A percentile compares a stretch with the other conserved stretches of the same genome.
phyloP scores from a whole-genome alignment of 2,797 vertebrate species.

The Lacerta agilis region DNA sequence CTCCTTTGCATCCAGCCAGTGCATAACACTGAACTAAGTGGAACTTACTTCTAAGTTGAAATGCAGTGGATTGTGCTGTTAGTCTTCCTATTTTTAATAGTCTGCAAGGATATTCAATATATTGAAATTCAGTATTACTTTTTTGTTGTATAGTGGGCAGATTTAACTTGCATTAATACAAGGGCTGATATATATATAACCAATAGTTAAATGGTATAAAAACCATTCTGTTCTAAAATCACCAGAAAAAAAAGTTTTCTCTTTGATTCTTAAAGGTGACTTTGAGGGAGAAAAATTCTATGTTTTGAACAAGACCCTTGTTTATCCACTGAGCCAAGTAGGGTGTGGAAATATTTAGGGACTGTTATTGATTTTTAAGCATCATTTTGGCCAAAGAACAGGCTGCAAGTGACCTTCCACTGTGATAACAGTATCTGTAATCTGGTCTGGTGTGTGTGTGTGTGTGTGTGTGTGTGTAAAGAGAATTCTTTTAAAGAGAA shows the following conservation, averaged over 20 bases:
- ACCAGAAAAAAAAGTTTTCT: constrained; percentile 46
- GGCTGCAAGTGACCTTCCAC: constrained; percentile 76
- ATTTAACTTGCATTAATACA: constrained; percentile 32
- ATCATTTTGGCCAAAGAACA: constrained; percentile 76
- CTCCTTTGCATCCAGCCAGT: too few relatives aligned
- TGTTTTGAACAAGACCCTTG: constrained; percentile 51
- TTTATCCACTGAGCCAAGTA: constrained; percentile 68
- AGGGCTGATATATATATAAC: constrained; percentile 22
- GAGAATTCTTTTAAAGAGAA: constrained; percentile 58
- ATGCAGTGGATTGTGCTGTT: too few relatives aligned
- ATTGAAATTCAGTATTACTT: not conserved
- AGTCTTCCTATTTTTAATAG: too few relatives aligned
- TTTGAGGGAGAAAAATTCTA: constrained; percentile 71
- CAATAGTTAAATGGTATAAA: constrained; percentile 26
- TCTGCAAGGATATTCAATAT: too few relatives aligned
- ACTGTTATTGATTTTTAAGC: constrained; percentile 75
- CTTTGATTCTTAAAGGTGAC: constrained; percentile 74
- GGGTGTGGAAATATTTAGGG: constrained; percentile 70
- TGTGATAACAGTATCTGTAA: constrained; percentile 78
- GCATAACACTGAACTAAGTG: too few relatives aligned
- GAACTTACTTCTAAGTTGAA: too few relatives aligned
- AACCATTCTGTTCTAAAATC: constrained; percentile 55
- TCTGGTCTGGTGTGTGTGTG: constrained; percentile 29
- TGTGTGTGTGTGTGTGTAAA: constrained; percentile 39
- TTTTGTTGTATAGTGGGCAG: not conserved